Base-by-base conservation (phyloP, 2,113 vertebrate genomes). In the Manacus vitellinus region DNA sequence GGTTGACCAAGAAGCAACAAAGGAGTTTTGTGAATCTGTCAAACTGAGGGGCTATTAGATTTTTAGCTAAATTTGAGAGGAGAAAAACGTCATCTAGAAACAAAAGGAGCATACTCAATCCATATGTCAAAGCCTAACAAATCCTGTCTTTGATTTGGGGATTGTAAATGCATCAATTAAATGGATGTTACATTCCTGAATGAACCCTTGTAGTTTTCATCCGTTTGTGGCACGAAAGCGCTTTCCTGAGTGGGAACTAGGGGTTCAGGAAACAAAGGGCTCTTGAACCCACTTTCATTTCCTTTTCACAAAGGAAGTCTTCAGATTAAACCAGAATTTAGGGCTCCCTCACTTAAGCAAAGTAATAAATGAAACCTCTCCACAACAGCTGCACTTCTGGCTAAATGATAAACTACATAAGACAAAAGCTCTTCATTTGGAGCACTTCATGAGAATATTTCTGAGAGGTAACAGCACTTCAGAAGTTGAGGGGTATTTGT, bases 151-250 rank as follows among this genome's bases (percentile, higher is more conserved):
- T 94, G 88, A 86, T 89, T 91, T 96, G 85, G 51, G 35, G 71
- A 77, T 85, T 70, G 91, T 96, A 86, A 96, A 96, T 94, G 71
- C 83, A 96, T 95, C 90, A 85, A 35, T 96, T 92, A 97, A 95
- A 85, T 55, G 39, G 72, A 80, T 82, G 83, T 56, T 88, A 66
- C 33, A 24, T 79, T 94, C 62, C 68, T 96, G 68, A 97, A 96
- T 93, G 85, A 92, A 75, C 62, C 58, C 80, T 94, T 96, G 90
- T 93, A 76, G 8, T 67, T 91, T 96, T 92, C 67, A 94, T 92
- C 74, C 9, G 8, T 95, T 63, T 94, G 73, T 80, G 72, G 54
- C 94, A 95, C 7, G 56, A 94, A 97, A 59, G 67, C 2, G 0
- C 31, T 89, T 92, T 85, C 59, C 72, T 91, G 39, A 86, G 35